A percentile compares a stretch with the other conserved stretches of the same genome.
phyloP scores from a whole-genome alignment of 2,888 invertebrate species.

The Acronicta alni region DNA sequence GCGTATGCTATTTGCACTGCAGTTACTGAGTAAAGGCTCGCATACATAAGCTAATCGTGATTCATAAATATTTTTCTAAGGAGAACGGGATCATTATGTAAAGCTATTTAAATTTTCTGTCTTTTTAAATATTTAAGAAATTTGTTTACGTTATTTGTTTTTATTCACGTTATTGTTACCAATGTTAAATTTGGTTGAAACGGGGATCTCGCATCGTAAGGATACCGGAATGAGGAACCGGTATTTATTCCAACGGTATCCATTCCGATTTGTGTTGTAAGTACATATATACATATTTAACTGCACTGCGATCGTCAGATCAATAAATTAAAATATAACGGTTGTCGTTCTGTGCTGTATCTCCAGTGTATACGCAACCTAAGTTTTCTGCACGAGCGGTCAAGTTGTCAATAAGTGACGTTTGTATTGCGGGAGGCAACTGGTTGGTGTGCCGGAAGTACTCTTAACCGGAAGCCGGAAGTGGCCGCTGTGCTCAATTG shows the following conservation, averaged over 20 bases:
- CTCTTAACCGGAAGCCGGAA: constrained; percentile 2
- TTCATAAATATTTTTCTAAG: background rate
- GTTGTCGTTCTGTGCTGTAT: too few species aligned
- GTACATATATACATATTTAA: too few species aligned
- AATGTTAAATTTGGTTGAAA: too few species aligned
- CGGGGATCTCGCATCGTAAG: too few species aligned
- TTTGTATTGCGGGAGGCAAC: constrained; percentile 36
- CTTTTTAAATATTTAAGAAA: background rate
- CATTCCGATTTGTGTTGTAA: too few species aligned
- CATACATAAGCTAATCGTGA: background rate
- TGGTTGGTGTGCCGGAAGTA: constrained; percentile 22
- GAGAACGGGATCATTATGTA: background rate
- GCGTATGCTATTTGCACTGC: constrained; percentile 22
- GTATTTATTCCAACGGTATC: too few species aligned
- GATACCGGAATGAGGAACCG: too few species aligned
- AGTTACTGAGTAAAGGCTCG: constrained; percentile 8
- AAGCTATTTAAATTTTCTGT: background rate
- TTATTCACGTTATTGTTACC: too few species aligned
- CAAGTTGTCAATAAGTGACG: constrained; percentile 47
- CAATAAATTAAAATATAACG: too few species aligned
- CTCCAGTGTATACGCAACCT: constrained; percentile 8
- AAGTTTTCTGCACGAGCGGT: constrained; percentile 54
- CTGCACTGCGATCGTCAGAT: too few species aligned
- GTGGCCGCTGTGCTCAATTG: constrained; percentile 47
- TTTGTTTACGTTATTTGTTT: background rate